Base-by-base conservation (phyloP, 2,113 vertebrate species). In the Urocynchramus pylzowi region DNA sequence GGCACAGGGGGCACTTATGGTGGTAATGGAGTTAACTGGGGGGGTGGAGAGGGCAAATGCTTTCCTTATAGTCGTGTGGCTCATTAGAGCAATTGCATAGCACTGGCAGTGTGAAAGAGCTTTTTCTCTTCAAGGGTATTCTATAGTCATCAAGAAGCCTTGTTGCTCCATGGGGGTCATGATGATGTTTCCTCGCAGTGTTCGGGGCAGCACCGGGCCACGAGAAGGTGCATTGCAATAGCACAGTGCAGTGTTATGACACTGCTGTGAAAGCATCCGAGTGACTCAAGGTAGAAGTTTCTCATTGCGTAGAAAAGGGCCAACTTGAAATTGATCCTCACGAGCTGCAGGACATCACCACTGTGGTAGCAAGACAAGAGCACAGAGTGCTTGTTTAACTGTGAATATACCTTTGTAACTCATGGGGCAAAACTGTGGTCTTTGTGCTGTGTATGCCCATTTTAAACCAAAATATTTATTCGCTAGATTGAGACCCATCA, bases 271-370 rank as follows among this genome's bases (percentile, higher is more conserved):
- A 92, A 87, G 90, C 81, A 93, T 86, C 61, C 0, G 0, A 74
- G 31, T 96, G 88, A 92, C 77, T 87, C 81, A 86, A 93, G 90
- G 93, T 84, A 95, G 60, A 93, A 74, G 73, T 84, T 86, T 96
- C 80, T 94, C 69, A 79, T n/a, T 22, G 0, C 7, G 0, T 86
- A 84, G 71, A 75, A 78, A 92, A 87, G 44, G 37, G 60, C 44
- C 74, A 84, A 1, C 61, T 71, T 86, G 90, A 95, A 96, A 94
- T 10, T 83, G 88, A 90, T 93, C 86, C 73, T 89, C 37, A 6
- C 19, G 50, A 60, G 81, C 53, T 78, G 50, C 76, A 75, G 88
- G 31, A 53, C 24, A 53, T 74, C 53, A 31, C 26, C 15, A 10
- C 49, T 75, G n/a, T 50, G 68, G 44, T 13, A 60, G 79, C 33